Evolutionary conservation across 2,113 vertebrate genomes (phyloP), one percentile per base, ranked within the genome.

Genomic region (Melospiza melodia): DNA sequence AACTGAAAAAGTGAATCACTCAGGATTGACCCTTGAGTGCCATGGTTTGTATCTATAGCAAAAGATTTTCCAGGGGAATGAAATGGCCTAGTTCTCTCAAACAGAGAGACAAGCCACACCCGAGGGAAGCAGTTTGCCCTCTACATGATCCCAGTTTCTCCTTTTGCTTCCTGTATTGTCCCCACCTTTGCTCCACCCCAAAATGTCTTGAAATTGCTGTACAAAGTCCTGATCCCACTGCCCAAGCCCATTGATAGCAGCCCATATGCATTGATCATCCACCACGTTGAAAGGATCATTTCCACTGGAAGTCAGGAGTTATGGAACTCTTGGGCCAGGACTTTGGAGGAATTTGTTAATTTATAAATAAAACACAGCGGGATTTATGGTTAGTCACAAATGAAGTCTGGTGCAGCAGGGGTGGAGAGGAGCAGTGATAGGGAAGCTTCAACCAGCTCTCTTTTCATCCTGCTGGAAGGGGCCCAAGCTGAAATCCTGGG

Each of bases 401-500:
- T 43, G 12, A 69, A 48, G 15, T 58, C 51, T 78, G 37, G 23
- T 66, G 31, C 10, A 16, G 20, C 22, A 78, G 15, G 4, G 5
- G 9, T 71, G 9, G 21, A 74, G 46, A 12, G 16, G 7, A 78
- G 23, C 19, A 46, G 25, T 5, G 15, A 22, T 8, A 73, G 11
- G 39, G 82, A 52, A 74, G 3, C 12, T 37, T 57, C 55, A 69
- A 17, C 15, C 30, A 66, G 37, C 15, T 62, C 44, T 28, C 10
- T 0, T 0, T 48, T 65, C 21, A 7, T 62, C 46, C 30, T 3
- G 0, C 13, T 10, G 6, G 5, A 21, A 8, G 6, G 19, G 19
- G 22, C 31, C 19, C 0, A 0, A 37, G 37, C 12, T 77, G 54
- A 49, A n/a, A 28, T 63, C 22, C 68, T 69, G 31, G 23, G 41